Conservation (phyloP, 2,797 vertebrate genomes). For the Pipistrellus kuhlii region DNA sequence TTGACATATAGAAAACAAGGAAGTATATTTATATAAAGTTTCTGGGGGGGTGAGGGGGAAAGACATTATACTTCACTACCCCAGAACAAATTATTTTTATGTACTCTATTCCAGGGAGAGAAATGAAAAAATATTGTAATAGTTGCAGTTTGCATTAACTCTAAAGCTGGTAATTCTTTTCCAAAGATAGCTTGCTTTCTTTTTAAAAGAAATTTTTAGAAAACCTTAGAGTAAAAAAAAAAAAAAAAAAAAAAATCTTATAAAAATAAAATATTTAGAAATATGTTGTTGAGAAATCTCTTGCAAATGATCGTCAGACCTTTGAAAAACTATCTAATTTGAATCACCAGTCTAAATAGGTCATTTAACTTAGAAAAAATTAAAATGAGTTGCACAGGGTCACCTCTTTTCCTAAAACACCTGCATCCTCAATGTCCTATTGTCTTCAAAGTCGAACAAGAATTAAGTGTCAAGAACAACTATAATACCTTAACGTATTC, state of each 20-base stretch:
- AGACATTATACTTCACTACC: not conserved
- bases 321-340: constrained; percentile 76
- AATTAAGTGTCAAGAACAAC: constrained; percentile 45
- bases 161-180: constrained; percentile 33
- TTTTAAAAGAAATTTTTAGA: not conserved
- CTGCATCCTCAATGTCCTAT: constrained; percentile 55
- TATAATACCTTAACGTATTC: not conserved
- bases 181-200: constrained; percentile 17
- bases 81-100: constrained; percentile 11
- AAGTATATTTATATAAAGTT: not conserved
- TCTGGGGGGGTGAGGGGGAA: not conserved
- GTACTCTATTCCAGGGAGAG: constrained; percentile 6
- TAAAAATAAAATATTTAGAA: constrained; percentile 52
- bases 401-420: constrained; percentile 71
- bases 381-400: constrained; percentile 76
- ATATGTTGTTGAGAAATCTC: constrained; percentile 23
- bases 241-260: not conserved
- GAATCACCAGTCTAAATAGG: constrained; percentile 73
- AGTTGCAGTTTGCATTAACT: not conserved
- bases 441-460: constrained; percentile 70
- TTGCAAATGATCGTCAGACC: constrained; percentile 58
- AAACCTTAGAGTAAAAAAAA: not conserved
- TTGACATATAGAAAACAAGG: not conserved
- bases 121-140: not conserved
- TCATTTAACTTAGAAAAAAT: constrained; percentile 81